A percentile compares a stretch with the other conserved stretches of the same genome.
These are phyloP conservation scores for Botia kubotai DNA, from an alignment of 2,797 vertebrate genomes.

Conservation along the genomic window DNA sequence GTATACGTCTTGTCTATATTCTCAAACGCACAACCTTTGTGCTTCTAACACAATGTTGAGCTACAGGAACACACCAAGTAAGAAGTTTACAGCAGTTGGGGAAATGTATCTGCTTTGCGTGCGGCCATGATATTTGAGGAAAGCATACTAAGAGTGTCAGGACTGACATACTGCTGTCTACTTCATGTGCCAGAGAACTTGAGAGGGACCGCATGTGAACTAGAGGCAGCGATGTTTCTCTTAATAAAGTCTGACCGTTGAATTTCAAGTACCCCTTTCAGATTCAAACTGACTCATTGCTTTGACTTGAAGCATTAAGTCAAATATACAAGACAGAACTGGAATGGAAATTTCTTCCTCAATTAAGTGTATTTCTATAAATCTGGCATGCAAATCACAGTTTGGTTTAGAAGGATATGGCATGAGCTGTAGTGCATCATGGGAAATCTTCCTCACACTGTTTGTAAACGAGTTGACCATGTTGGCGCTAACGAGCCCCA, in stretches of 20 bases:
- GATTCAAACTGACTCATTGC: constrained; percentile 36
- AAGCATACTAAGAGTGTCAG: constrained; percentile 28
- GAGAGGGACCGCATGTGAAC: constrained; percentile 21
- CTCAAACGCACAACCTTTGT: too few species aligned
- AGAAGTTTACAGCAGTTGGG: constrained; percentile 21
- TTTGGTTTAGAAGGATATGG: neutral
- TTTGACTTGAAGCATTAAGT: constrained; percentile 9
- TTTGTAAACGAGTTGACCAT: constrained; percentile 43
- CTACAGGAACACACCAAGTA: neutral
- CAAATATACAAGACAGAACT: neutral
- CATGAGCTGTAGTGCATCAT: neutral
- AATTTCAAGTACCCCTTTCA: constrained; percentile 37
- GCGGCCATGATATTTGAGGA: constrained; percentile 41
- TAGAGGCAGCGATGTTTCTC: constrained; percentile 18
- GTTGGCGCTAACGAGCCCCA: constrained; percentile 54
- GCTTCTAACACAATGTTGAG: too few species aligned
- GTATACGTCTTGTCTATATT: too few species aligned
- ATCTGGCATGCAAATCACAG: constrained; percentile 7
- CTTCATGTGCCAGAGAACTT: constrained; percentile 26
- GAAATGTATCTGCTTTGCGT: constrained; percentile 50
- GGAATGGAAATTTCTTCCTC: neutral
- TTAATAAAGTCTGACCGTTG: constrained; percentile 45
- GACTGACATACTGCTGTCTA: constrained; percentile 36
- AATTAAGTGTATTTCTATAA: constrained; percentile 5
- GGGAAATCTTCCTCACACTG: constrained; percentile 12